Evolutionary conservation across 1,140 invertebrate genomes (phyloP), one percentile per base, ranked within the genome.

Genomic region (Gonioctena quinquepunctata): DNA sequence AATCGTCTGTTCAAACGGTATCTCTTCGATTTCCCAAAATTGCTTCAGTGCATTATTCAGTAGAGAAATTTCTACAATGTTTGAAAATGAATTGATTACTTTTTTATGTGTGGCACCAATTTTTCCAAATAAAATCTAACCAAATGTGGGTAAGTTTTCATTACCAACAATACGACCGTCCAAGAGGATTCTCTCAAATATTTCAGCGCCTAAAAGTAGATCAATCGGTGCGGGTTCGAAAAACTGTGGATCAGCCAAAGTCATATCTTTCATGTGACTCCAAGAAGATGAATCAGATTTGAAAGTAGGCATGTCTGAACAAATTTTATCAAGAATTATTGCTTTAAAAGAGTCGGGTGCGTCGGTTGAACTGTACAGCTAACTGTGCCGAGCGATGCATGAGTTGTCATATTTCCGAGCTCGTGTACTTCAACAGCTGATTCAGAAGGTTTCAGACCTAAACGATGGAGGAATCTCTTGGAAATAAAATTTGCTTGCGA

Each of bases 111-210:
- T 7, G 8, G 6, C 23, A 61, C 23, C 23, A 7, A 27, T 18
- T 5, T 60, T 61, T 2, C 57, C 57, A 25, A 61, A 61, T 27
- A 61, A 22, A 61, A 61, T 33, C 57, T 21, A 27, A 23, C 57
- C 57, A 26, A 61, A 61, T 7, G 50, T 54, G 18, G 50, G 50
- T 54, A 19, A 22, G 18, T 54, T 54, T 54, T 54, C 50, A 16
- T 54, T 16, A 54, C 21, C 50, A n/a, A 2, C 18, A 54, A 54
- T 54, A n/a, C 50, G 50, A n/a, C 50, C 50, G 21, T 54, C 57
- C 23, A 61, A 27, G 7, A 61, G 27, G 18, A 61, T 61, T 25
- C 22, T 27, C 13, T 27, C 8, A 33, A 61, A 61, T 26, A 61
- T 13, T 13, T 61, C 57, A 13, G 57, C 57, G 18, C 57, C 57